phyloP scores from a whole-genome alignment of 2,888 invertebrate species.

The Chymomyza procnemis region DNA sequence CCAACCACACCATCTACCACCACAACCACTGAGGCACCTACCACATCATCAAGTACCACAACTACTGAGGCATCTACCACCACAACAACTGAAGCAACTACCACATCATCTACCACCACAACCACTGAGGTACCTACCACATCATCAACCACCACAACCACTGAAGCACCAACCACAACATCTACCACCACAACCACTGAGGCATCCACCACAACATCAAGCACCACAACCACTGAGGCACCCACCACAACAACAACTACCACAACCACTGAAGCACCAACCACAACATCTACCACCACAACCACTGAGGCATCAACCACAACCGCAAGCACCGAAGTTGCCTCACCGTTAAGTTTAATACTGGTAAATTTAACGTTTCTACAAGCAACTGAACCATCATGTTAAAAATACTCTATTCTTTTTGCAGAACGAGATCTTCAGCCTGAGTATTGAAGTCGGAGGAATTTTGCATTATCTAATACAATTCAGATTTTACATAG shows the following conservation, averaged over 20 bases:
- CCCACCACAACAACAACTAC: background rate
- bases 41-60: background rate
- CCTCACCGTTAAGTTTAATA: too few relatives aligned
- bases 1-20: constrained; percentile 1
- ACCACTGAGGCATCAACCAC: background rate
- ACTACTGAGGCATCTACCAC: background rate
- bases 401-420: too few relatives aligned
- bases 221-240: background rate
- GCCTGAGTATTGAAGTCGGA: too few relatives aligned
- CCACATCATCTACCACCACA: constrained; percentile 3
- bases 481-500: too few relatives aligned
- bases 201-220: background rate
- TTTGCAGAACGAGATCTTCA: too few relatives aligned
- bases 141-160: background rate
- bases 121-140: constrained; percentile 7
- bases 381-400: too few relatives aligned
- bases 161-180: background rate
- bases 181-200: background rate
- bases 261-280: background rate
- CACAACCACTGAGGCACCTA: background rate
- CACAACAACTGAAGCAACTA: background rate
- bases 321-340: background rate
- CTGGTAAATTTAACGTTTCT: too few relatives aligned
- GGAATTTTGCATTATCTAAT: too few relatives aligned
- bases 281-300: background rate